Conservation (phyloP, 2,888 invertebrate species). For the Aporophyla nigra region DNA sequence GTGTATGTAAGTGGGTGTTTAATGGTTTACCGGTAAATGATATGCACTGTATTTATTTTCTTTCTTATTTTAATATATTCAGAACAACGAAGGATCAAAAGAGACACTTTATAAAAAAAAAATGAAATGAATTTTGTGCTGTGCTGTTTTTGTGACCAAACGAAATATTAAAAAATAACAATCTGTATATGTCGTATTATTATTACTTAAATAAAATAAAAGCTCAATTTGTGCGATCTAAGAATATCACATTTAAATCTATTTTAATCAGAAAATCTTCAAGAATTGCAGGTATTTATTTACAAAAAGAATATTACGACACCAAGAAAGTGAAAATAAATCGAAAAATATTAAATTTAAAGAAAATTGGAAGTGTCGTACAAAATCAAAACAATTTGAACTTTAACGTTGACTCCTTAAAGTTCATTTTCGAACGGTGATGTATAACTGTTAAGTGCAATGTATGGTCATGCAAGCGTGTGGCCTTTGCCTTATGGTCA, state of each 20-base stretch:
- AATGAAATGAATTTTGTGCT: too few relatives aligned
- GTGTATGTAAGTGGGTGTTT: not conserved
- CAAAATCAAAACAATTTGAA: constrained; percentile 1
- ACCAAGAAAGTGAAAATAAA: constrained; percentile 12
- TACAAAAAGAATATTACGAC: constrained; percentile 42
- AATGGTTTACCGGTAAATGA: not conserved
- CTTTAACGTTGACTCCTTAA: not conserved
- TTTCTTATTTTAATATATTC: too few relatives aligned
- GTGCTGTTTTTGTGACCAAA: too few relatives aligned
- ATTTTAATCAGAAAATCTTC: constrained; percentile 23
- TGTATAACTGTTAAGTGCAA: constrained; percentile 63
- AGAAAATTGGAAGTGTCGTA: constrained; percentile 1
- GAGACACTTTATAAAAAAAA: too few relatives aligned
- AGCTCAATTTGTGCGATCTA: constrained; percentile 75
- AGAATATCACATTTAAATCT: constrained; percentile 26
- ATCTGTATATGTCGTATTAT: too few relatives aligned
- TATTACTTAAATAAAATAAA: too few relatives aligned
- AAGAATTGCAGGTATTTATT: constrained; percentile 48
- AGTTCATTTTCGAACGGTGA: constrained; percentile 45
- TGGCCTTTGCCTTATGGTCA: constrained; percentile 60
- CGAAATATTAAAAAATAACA: too few relatives aligned
- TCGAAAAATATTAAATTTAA: not conserved
- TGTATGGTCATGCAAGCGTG: constrained; percentile 75
- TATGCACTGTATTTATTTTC: not conserved
- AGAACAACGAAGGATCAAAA: too few relatives aligned